phyloP scores from a whole-genome alignment of 2,113 vertebrate genomes.

The Gorsachius goisagi region DNA sequence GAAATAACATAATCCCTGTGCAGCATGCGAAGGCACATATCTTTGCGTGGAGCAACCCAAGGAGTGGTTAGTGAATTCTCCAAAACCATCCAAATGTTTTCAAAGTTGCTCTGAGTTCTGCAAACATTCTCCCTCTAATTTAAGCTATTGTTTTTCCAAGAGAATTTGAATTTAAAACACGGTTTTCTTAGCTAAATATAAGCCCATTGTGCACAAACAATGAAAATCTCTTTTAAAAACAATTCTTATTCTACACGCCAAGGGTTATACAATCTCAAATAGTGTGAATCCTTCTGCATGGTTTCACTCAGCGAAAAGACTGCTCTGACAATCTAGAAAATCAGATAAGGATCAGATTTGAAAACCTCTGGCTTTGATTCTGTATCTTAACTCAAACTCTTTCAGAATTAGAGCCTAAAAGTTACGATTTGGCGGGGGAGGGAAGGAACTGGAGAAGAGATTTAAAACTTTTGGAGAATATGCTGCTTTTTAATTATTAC shows the following conservation, averaged over 20 bases:
- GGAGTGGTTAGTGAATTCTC: neutral
- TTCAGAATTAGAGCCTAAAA: neutral
- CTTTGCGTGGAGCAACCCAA: neutral
- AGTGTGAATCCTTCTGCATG: neutral
- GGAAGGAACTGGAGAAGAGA: neutral
- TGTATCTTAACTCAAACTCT: neutral
- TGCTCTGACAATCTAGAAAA: neutral
- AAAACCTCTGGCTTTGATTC: neutral
- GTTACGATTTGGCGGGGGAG: neutral
- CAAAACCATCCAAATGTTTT: neutral
- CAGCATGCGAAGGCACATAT: neutral
- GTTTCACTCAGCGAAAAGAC: neutral
- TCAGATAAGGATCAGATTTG: neutral
- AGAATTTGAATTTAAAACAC: constrained; percentile 17
- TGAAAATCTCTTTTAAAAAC: constrained; percentile 19
- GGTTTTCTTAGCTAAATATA: constrained; percentile 49
- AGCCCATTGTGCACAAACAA: constrained; percentile 53
- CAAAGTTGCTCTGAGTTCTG: neutral
- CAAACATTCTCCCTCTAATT: constrained; percentile 29
- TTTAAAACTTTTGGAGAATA: neutral
- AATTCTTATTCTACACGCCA: neutral
- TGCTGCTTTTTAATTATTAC: neutral
- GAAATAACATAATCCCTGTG: neutral
- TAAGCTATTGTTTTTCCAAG: constrained; percentile 41
- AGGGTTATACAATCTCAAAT: neutral